Base-by-base conservation (phyloP, 2,888 invertebrate genomes). In the Pherbina coryleti region DNA sequence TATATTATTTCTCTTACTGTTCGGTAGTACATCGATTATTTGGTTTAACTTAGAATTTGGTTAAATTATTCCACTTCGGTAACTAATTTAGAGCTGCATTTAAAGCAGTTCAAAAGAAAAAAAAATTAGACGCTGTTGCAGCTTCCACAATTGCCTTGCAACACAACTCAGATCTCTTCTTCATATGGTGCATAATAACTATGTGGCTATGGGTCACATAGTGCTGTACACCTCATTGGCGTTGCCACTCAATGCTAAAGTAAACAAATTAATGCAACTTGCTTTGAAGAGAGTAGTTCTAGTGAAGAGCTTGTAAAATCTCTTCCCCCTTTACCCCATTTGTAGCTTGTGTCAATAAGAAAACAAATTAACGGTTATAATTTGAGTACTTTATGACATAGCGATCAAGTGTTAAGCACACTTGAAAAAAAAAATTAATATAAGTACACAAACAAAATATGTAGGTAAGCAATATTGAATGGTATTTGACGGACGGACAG, bases 381-480 rank as follows among this genome's bases (percentile, higher is more conserved):
- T 67, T 75, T 75, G 75, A 55, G 67, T 67, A 75, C 19, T 75
- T 75, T 75, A 75, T 75, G 75, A 34, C 37, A 67, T 67, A 28
- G 66, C 75, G 37, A 75, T 75, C 66, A 75, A 75, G 75, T 75
- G 75, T 75, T 75, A 67, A 75, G 75, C 25, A 75, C 53, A 75
- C 75, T 66, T 17, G n/a, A 53, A 62, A 44, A 60, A 28, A 34
- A 37, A 17, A 34, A 71, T 17, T 34, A 66, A 37, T n/a, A 67
- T 11, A 60, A 49, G 22, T 62, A 34, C 57, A 14, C 31, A 37
- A 70, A 55, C 22, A 17, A 62, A 28, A 62, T 11, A 22, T 55
- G n/a, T 5, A 28, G 5, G 25, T 5, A 7, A 60, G 28, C 28
- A 8, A 17, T 62, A 44, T 64, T 55, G n/a, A 55, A 34, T 44